Evolutionary conservation across 2,113 vertebrate species (phyloP).

Genomic region (Platichthys flesus): DNA sequence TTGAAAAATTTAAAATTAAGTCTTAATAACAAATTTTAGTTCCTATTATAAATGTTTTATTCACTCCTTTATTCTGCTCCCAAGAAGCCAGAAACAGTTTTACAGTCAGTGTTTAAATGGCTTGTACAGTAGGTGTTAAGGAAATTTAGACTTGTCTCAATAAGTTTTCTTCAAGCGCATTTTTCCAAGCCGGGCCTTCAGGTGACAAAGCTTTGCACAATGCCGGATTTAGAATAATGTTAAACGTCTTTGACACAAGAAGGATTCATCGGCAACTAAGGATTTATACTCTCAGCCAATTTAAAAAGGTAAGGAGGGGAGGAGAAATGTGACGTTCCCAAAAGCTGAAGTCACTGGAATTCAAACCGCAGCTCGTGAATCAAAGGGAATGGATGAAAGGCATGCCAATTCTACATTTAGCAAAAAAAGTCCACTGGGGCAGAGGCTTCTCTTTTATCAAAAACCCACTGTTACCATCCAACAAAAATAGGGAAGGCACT

Average conservation of each 20-base stretch:
- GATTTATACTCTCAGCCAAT: constrained; percentile 41
- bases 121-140: background rate
- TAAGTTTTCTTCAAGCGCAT: background rate
- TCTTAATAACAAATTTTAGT: no score
- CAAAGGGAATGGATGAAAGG: constrained; percentile 74
- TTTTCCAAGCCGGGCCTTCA: background rate
- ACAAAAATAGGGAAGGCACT: constrained; percentile 52
- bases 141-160: background rate
- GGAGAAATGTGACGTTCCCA: constrained; percentile 42
- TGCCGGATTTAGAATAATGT: constrained; percentile 10
- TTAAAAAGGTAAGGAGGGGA: constrained; percentile 52
- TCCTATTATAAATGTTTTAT: background rate
- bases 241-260: constrained; percentile 31
- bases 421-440: constrained; percentile 63
- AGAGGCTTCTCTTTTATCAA: constrained; percentile 65
- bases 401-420: constrained; percentile 68
- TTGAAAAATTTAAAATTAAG: no score
- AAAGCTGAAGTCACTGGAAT: constrained; percentile 55
- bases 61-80: background rate
- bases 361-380: constrained; percentile 43
- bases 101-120: background rate
- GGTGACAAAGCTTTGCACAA: constrained; percentile 7
- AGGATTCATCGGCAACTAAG: constrained; percentile 33
- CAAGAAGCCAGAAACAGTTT: background rate
- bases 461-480: constrained; percentile 53